Base-by-base conservation (phyloP, 2,797 vertebrate species). In the Myotis planiceps region DNA sequence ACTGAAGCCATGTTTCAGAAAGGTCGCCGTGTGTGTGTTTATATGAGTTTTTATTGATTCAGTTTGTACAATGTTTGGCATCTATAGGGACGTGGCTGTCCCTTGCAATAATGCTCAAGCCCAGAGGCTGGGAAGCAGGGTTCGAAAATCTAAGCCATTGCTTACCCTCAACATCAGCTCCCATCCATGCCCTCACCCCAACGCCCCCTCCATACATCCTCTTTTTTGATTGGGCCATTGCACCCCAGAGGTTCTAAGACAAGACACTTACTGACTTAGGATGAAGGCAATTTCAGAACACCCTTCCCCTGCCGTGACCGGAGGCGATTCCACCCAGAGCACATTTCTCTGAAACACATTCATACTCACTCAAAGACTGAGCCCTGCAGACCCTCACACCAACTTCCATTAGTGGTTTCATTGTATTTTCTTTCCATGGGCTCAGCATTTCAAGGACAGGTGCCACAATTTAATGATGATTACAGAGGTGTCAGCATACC, bases 401-500 rank as follows among this genome's bases (percentile, higher is more conserved):
- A 55, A 27, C 39, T n/a, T 89, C 86, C 27, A 18, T 71, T 7
- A 84, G 37, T 25, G 9, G 15, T 29, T 53, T 88, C 27, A 65
- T 1, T 82, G 37, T 58, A 12, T 68, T 80, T 94, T 75, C 92
- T 76, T 80, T 79, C 71, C 71, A 83, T 0, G 0, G 75, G 45
- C 60, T 80, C 78, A 74, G 83, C 0, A 1, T 72, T 94, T 96
- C 92, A 76, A 92, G 94, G 87, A 39, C 84, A 80, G 47, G 51
- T 58, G 5, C 72, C 74, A 90, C 72, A 63, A 89, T 92, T 87
- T 88, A 79, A 29, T 27, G 32, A 63, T 27, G 45, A 90, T 85
- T 34, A 72, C 0, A 4, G 60, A 89, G 37, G 45, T n/a, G 37
- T 49, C 80, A 53, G 53, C 12, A 0, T 29, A 71, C 80, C 42